phyloP scores from a whole-genome alignment of 2,888 invertebrate genomes.

The Meganola albula region DNA sequence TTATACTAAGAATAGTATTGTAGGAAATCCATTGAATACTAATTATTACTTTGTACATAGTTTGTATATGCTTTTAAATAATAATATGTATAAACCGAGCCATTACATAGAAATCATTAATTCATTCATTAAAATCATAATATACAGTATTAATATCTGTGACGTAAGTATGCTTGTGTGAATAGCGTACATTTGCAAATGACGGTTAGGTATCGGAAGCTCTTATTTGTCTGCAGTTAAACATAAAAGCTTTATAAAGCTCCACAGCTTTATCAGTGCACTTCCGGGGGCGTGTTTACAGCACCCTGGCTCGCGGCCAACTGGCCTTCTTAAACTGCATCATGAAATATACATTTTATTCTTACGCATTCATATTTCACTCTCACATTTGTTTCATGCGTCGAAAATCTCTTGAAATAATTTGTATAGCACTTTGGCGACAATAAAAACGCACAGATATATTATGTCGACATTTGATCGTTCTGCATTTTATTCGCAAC shows the following conservation, averaged over 20 bases:
- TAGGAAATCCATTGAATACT: slow-evolving; percentile 29
- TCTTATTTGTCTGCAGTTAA: no score
- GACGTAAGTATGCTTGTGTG: no score
- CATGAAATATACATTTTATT: slow-evolving; percentile 55
- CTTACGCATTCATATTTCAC: slow-evolving; percentile 42
- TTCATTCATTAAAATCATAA: no score
- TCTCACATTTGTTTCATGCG: slow-evolving; percentile 36
- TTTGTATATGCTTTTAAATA: no score
- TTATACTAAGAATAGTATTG: slow-evolving; percentile 22
- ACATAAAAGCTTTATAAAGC: no score
- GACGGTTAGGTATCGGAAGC: no score
- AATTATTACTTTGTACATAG: slow-evolving; percentile 28
- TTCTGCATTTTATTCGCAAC: slow-evolving; percentile 1
- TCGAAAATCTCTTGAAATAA: slow-evolving; percentile 34
- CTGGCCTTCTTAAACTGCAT: slow-evolving; percentile 51
- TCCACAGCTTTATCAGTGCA: slow-evolving; percentile 34
- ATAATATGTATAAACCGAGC: no score
- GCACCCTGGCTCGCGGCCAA: slow-evolving; percentile 56
- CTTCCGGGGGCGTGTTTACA: slow-evolving; percentile 56
- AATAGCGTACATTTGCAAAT: no score
- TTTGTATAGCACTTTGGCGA: background rate
- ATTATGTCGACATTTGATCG: slow-evolving; percentile 12
- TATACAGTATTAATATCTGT: no score
- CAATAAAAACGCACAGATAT: background rate
- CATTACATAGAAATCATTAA: no score